Conservation (phyloP, 2,113 vertebrate species). For the Vireo altiloquus region DNA sequence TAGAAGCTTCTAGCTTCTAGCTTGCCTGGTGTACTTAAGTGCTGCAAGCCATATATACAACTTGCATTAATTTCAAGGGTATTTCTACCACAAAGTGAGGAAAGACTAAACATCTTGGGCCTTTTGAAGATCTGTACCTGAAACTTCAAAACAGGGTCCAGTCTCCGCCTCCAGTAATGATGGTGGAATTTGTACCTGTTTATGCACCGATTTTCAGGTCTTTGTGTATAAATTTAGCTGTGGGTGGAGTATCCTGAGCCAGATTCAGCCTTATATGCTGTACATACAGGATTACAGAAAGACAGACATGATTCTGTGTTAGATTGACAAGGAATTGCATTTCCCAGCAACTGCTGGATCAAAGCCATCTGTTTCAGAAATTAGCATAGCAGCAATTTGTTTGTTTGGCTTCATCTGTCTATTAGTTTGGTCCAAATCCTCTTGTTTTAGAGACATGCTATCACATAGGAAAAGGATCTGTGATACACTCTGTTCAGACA, state of each 20-base stretch:
- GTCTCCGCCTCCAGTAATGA: neutral
- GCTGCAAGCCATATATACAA: neutral
- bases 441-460: neutral
- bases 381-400: conserved; percentile 52
- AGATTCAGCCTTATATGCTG: conserved; percentile 8
- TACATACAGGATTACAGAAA: conserved; percentile 24
- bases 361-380: conserved; percentile 58
- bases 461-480: neutral
- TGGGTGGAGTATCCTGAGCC: conserved; percentile 18
- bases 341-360: conserved; percentile 38
- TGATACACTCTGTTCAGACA: neutral
- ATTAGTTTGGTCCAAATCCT: conserved; percentile 50
- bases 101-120: neutral
- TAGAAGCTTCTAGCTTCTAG: neutral
- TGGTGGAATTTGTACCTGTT: neutral
- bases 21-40: neutral
- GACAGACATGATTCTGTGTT: neutral
- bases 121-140: conserved; percentile 26
- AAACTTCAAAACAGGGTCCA: conserved; percentile 31
- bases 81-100: neutral
- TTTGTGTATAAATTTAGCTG: conserved; percentile 48
- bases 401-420: conserved; percentile 57
- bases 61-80: neutral
- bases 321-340: conserved; percentile 42
- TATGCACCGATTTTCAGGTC: conserved; percentile 43